Evolutionary conservation across 2,888 invertebrate genomes (phyloP).

Genomic region (Pegoplata infirma): DNA sequence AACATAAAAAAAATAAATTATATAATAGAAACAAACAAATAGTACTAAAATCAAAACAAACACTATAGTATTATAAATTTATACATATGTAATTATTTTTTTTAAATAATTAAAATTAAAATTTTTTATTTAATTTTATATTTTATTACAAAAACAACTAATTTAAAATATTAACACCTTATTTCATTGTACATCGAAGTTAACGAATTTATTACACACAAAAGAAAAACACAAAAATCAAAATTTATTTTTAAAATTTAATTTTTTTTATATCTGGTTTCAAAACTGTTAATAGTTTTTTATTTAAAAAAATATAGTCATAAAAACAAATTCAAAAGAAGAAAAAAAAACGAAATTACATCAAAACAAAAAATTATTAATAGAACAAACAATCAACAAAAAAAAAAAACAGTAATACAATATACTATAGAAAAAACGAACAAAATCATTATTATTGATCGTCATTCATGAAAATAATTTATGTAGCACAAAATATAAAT

Average conservation of each 20-base stretch:
- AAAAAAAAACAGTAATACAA: conserved; percentile 35
- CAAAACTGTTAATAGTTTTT: conserved; percentile 33
- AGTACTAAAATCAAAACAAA: conserved; percentile 36
- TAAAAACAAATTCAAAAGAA: conserved; percentile 6
- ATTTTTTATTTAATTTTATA: background rate
- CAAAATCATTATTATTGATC: conserved; percentile 59
- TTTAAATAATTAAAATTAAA: background rate
- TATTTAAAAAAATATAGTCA: background rate
- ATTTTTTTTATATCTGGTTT: conserved; percentile 38
- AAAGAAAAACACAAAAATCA: conserved; percentile 32
- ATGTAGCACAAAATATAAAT: conserved; percentile 57
- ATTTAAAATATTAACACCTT: conserved; percentile 41
- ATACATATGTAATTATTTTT: conserved; percentile 28
- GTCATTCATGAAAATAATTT: conserved; percentile 60
- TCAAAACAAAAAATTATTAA: conserved; percentile 33
- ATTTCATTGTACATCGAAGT: conserved; percentile 72
- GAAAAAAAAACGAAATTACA: conserved; percentile 35
- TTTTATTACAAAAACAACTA: background rate
- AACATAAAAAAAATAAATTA: conserved; percentile 7
- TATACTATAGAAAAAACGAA: conserved; percentile 64
- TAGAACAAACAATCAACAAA: conserved; percentile 36
- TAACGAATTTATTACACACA: conserved; percentile 72
- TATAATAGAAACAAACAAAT: conserved; percentile 24
- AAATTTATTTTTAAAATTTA: conserved; percentile 17
- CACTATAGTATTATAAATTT: conserved; percentile 53